phyloP scores from a whole-genome alignment of 2,797 vertebrate species.

The Platalea minor region DNA sequence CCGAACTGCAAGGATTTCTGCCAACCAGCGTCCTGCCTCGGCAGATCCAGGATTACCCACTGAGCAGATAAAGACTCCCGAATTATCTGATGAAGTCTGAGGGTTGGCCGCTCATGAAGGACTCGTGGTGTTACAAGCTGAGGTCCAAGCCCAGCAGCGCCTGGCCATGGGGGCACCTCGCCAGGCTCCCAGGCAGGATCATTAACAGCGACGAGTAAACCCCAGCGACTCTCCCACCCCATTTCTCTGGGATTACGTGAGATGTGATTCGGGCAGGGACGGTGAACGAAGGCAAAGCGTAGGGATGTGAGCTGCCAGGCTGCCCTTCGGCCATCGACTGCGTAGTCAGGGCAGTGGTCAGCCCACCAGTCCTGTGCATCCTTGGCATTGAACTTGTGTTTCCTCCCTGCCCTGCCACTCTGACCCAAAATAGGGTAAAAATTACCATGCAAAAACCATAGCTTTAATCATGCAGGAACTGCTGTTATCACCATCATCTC shows the following conservation, averaged over 20 bases:
- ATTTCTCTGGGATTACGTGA: background rate
- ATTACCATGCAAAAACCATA: background rate
- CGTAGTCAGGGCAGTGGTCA: background rate
- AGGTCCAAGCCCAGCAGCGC: background rate
- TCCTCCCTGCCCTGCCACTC: background rate
- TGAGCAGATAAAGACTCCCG: background rate
- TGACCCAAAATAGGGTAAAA: background rate
- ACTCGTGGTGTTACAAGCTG: rapidly evolving
- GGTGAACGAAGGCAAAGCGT: rapidly evolving
- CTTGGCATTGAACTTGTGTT: background rate
- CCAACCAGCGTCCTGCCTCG: background rate
- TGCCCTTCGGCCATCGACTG: rapidly evolving
- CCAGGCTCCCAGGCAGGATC: background rate
- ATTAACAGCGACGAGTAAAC: rapidly evolving
- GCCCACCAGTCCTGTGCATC: background rate
- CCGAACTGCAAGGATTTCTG: background rate
- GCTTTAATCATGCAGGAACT: background rate
- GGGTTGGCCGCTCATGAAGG: background rate
- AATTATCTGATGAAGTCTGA: background rate
- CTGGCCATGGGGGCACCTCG: rapidly evolving
- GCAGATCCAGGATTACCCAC: background rate
- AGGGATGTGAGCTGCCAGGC: background rate
- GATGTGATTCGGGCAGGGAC: background rate
- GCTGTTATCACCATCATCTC: conserved; percentile 5
- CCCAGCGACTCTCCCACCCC: rapidly evolving